These are phyloP conservation scores for Onychomys leucogaster DNA, from an alignment of 2,797 vertebrate genomes.

Conservation along the genomic window DNA sequence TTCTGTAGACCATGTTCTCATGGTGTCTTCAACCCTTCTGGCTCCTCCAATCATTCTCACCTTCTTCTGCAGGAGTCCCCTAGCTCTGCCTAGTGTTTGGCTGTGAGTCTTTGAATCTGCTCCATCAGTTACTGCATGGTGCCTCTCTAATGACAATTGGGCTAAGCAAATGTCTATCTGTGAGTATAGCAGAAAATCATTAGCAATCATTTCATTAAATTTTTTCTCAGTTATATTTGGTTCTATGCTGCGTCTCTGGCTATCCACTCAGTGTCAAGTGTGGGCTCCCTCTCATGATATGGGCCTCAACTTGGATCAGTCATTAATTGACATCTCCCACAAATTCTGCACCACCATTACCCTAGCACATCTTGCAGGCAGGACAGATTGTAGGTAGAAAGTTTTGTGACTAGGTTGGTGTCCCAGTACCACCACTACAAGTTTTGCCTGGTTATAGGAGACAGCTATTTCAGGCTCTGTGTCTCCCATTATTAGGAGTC, in stretches of 20 bases:
- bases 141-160: neutral
- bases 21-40: neutral
- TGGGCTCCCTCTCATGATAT: neutral
- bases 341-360: neutral
- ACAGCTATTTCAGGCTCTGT: neutral
- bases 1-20: neutral
- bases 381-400: neutral
- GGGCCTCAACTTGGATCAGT: neutral
- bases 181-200: neutral
- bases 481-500: neutral
- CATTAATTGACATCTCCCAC: neutral
- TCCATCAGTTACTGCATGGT: neutral
- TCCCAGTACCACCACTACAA: neutral
- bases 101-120: neutral
- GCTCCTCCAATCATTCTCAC: neutral
- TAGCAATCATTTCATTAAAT: neutral
- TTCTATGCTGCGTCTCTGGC: neutral
- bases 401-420: neutral
- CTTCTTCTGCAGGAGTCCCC: neutral
- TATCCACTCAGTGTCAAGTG: neutral
- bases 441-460: neutral
- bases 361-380: neutral
- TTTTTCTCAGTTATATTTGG: neutral
- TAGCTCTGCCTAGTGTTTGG: neutral
- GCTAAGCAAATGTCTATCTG: neutral